These are phyloP conservation scores for Tapirus indicus DNA, from an alignment of 2,797 vertebrate genomes.

Conservation along the genomic window DNA sequence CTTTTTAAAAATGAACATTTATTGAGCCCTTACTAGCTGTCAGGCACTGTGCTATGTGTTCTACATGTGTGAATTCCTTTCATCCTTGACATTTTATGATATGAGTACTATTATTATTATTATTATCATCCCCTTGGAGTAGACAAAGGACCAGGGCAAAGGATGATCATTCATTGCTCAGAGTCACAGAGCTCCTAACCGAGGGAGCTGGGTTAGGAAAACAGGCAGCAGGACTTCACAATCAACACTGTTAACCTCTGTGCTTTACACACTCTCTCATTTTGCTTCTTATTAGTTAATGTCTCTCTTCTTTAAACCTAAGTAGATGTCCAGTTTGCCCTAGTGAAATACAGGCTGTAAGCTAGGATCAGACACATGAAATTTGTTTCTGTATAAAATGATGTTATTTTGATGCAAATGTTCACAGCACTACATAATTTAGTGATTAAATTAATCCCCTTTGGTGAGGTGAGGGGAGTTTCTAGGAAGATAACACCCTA, in stretches of 20 bases:
- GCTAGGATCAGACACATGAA: not conserved
- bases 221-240: not conserved
- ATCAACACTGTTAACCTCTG: not conserved
- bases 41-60: not conserved
- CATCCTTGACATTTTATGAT: not conserved
- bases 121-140: not conserved
- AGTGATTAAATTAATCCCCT: slow-evolving; percentile 38
- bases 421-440: not conserved
- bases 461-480: not conserved
- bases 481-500: not conserved
- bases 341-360: not conserved
- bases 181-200: not conserved
- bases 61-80: not conserved
- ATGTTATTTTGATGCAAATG: slow-evolving; percentile 47
- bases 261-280: not conserved
- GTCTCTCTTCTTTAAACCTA: not conserved
- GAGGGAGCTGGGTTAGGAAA: not conserved
- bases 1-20: not conserved
- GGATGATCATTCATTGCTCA: not conserved
- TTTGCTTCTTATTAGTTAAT: not conserved
- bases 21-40: not conserved
- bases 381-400: slow-evolving; percentile 41
- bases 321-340: not conserved
- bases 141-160: not conserved
- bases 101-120: not conserved